phyloP scores from a whole-genome alignment of 2,797 vertebrate species.

The Eulemur rubriventer region DNA sequence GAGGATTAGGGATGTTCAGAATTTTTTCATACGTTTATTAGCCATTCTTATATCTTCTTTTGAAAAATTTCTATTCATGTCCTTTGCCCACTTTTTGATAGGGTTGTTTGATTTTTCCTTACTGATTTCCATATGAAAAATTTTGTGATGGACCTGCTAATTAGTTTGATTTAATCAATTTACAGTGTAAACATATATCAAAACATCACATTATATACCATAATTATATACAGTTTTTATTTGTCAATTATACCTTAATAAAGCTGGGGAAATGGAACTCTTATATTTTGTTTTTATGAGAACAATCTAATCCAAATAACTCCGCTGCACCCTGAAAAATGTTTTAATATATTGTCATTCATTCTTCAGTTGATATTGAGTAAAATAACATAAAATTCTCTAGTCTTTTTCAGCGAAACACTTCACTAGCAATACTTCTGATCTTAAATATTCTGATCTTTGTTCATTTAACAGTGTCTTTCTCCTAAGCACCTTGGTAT shows the following conservation, averaged over 20 bases:
- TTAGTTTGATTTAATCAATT: background rate
- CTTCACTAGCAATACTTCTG: background rate
- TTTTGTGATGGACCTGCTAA: background rate
- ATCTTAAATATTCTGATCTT: slow-evolving; percentile 32
- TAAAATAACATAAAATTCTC: background rate
- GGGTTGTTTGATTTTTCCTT: too few relatives aligned
- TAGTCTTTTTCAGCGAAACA: background rate
- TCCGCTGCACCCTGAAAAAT: background rate
- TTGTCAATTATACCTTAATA: background rate
- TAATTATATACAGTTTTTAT: background rate
- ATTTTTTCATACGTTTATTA: too few relatives aligned
- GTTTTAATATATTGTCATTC: background rate
- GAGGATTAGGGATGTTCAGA: too few relatives aligned
- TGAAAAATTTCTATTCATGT: too few relatives aligned
- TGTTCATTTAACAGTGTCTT: background rate
- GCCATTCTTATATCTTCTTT: too few relatives aligned
- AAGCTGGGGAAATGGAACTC: background rate
- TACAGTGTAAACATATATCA: background rate
- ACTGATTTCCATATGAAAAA: background rate
- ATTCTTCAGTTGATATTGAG: background rate
- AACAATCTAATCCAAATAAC: background rate
- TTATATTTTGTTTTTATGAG: background rate
- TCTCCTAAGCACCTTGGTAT: background rate
- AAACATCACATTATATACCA: background rate
- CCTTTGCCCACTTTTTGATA: too few relatives aligned